phyloP scores from a whole-genome alignment of 2,113 vertebrate genomes.

The Istiophorus platypterus region DNA sequence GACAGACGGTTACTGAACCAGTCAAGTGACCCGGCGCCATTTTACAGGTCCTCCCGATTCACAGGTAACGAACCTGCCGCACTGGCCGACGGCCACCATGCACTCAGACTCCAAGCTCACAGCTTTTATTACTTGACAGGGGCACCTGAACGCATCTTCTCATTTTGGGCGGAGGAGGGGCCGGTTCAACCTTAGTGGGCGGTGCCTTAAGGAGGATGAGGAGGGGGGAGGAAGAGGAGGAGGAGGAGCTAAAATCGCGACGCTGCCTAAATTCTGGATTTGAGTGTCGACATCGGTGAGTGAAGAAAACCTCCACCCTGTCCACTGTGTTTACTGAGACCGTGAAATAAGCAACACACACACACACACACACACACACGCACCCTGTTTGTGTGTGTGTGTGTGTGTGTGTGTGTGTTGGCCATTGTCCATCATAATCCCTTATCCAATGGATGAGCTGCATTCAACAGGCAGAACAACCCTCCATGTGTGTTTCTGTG shows the following conservation, averaged over 20 bases:
- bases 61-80: no score
- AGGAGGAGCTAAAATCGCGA: not conserved
- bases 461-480: constrained; percentile 5
- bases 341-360: not conserved
- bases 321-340: constrained; percentile 32
- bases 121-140: no score
- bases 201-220: not conserved
- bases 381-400: not conserved
- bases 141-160: not conserved
- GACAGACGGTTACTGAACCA: not conserved
- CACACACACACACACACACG: constrained; percentile 20
- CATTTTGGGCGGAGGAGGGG: not conserved
- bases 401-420: not conserved
- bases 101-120: no score
- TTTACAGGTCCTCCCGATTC: no score
- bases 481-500: not conserved
- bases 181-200: no score
- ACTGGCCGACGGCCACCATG: not conserved
- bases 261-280: not conserved
- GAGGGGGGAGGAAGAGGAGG: no score
- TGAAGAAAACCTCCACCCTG: constrained; percentile 7
- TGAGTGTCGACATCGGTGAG: not conserved
- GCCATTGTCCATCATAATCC: constrained; percentile 22
- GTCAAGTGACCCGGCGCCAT: no score
- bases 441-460: constrained; percentile 10